Base-by-base conservation (phyloP, 1,140 invertebrate genomes). In the Drosophila rhopaloa region DNA sequence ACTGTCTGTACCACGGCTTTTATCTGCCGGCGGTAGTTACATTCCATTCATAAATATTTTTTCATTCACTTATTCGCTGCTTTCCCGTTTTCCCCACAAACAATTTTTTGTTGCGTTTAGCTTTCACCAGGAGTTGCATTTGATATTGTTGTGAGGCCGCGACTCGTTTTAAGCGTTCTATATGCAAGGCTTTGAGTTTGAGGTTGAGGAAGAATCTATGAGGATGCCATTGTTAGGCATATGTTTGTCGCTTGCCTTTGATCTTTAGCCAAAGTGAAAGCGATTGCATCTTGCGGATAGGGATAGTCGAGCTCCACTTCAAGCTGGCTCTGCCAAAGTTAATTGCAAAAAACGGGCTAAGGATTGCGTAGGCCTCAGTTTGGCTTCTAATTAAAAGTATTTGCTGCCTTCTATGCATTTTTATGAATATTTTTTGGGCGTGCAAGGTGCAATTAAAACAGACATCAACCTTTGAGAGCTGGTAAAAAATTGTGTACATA, bases 1-100 rank as follows among this genome's bases (percentile, higher is more conserved):
- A 60, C 60, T 63, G 68, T 24, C 48, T 58, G 32, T 19, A 71
- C 76, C 78, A 67, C 65, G 82, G 82, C 82, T 86, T 86, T 86
- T 86, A 88, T 86, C 82, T 86, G 80, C 58, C 80, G 77, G 62
- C 75, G 76, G 79, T 83, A 88, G 83, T 89, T 88, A 70, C 84
- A 88, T 88, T 88, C 84, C 83, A 88, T 88, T 88, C 83, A 88
- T 89, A 82, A 89, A 89, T 80, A 86, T 80, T 83, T 86, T 70
- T 86, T 88, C 83, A 86, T 86, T 86, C 83, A 88, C 83, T 86
- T 86, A 86, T 70, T 53, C 62, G 29, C 40, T n/a, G 7, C 48
- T 46, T 14, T 8, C 35, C 60, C 14, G 10, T 13, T 47, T 40
- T 32, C 35, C 56, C 48, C 41, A 44, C 44, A 54, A 68, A 38